Evolutionary conservation across 2,888 invertebrate genomes (phyloP), one percentile per base, ranked within the genome.

Genomic region (Neoascia interrupta): DNA sequence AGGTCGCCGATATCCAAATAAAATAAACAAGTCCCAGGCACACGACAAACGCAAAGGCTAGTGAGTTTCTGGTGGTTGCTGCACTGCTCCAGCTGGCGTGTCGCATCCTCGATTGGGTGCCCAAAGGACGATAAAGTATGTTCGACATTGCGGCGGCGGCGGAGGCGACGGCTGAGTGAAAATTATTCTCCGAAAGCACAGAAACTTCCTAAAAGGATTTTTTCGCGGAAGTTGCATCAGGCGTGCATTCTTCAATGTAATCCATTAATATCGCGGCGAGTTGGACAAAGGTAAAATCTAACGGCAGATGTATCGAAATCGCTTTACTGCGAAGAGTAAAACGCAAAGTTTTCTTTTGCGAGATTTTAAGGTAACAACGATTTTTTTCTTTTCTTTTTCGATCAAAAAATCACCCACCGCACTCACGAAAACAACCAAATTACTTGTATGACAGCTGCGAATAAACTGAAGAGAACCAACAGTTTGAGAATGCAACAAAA

Each of bases 1-100:
- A 82, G 79, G 82, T 82, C 39, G 83, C 79, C 26, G 84, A 83
- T 72, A 82, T 82, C 85, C 85, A 86, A 18, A 86, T 81, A 19
- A 85, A 79, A 60, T 85, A 86, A 5, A 85, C 66, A 23, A 84
- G 51, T 26, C 84, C 70, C 34, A 84, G 36, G 11, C 81, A 81
- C 8, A 83, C 37, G 16, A 85, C 56, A n/a, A 84, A 70, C 6
- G 79, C 81, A 16, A 83, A 81, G 2, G 82, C 82, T 49, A 84
- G 60, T 2, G 83, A 61, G 11, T 84, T 84, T 5, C 83, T 83
- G 0, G 83, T 79, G 28, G 79, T 64, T 41, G 81, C 36, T 45
- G 72, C 43, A 54, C 69, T 75, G 53, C 81, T 45, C 82, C 81
- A 82, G 34, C 68, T 66, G 45, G 66, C 10, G 18, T 72, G 53